These are phyloP conservation scores for Erebia palarica DNA, from an alignment of 2,888 invertebrate genomes.

Conservation along the genomic window DNA sequence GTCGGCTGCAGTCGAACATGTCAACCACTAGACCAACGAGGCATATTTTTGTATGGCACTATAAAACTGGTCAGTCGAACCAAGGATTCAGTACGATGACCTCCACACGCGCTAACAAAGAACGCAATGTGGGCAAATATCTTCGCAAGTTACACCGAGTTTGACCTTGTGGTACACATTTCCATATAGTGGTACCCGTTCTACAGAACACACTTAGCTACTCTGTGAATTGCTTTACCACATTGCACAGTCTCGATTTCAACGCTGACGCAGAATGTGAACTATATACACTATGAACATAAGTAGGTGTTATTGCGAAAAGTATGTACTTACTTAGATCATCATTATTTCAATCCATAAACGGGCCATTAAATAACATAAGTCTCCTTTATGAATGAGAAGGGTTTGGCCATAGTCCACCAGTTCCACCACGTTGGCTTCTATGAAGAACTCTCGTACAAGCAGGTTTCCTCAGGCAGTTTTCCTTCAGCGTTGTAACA, in stretches of 20 bases:
- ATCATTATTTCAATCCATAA: too few relatives aligned
- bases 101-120: constrained; percentile 25
- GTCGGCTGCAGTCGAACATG: too few relatives aligned
- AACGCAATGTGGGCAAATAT: constrained; percentile 23
- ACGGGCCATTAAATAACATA: too few relatives aligned
- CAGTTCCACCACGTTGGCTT: too few relatives aligned
- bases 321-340: not conserved
- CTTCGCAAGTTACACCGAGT: not conserved
- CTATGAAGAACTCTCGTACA: too few relatives aligned
- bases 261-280: not conserved
- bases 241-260: constrained; percentile 6
- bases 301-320: not conserved
- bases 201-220: not conserved
- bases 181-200: constrained; percentile 4
- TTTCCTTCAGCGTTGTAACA: too few relatives aligned
- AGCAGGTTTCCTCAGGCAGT: too few relatives aligned
- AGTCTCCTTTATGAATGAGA: too few relatives aligned
- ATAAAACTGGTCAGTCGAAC: not conserved
- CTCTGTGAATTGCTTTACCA: not conserved
- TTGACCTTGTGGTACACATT: constrained; percentile 23
- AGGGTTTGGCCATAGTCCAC: too few relatives aligned
- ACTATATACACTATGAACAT: not conserved
- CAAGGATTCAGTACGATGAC: constrained; percentile 28
- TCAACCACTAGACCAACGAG: too few relatives aligned
- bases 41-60: too few relatives aligned